Evolutionary conservation across 2,888 invertebrate genomes (phyloP).

Genomic region (Buathra laborator): DNA sequence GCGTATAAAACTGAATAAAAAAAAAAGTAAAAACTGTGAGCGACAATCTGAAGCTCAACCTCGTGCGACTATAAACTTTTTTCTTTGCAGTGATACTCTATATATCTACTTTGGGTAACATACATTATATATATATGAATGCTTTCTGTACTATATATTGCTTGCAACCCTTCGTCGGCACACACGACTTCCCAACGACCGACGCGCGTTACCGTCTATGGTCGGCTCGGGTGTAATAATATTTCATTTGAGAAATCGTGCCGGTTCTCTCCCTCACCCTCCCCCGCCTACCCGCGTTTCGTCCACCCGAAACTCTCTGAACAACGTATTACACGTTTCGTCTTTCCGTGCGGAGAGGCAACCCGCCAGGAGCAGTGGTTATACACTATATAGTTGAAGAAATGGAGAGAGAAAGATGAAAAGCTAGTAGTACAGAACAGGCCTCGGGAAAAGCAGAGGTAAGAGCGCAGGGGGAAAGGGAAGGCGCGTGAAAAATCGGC

Average conservation of each 20-base stretch:
- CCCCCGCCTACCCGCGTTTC: neutral
- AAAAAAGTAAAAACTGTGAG: neutral
- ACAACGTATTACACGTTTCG: constrained; percentile 60
- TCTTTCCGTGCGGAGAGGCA: constrained; percentile 48
- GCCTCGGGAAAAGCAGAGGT: constrained; percentile 44
- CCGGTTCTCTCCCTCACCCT: constrained; percentile 40
- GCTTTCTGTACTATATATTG: constrained; percentile 5
- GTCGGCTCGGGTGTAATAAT: constrained; percentile 75
- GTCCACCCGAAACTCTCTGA: constrained; percentile 41
- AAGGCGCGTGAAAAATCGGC: constrained; percentile 66
- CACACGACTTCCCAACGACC: constrained; percentile 54
- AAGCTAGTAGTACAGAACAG: neutral
- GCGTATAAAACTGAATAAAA: neutral
- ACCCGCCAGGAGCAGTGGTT: constrained; percentile 29
- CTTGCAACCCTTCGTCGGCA: constrained; percentile 57
- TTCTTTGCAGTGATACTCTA: neutral
- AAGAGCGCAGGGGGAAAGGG: neutral
- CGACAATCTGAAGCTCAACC: constrained; percentile 31
- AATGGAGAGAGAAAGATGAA: constrained; percentile 32
- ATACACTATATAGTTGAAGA: constrained; percentile 4
- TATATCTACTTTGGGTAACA: neutral
- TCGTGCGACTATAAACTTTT: constrained; percentile 37
- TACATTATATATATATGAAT: neutral
- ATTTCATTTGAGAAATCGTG: constrained; percentile 79
- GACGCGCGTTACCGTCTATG: constrained; percentile 47